These are phyloP conservation scores for Triops cancriformis DNA, from an alignment of 1,140 invertebrate species.

Conservation along the genomic window DNA sequence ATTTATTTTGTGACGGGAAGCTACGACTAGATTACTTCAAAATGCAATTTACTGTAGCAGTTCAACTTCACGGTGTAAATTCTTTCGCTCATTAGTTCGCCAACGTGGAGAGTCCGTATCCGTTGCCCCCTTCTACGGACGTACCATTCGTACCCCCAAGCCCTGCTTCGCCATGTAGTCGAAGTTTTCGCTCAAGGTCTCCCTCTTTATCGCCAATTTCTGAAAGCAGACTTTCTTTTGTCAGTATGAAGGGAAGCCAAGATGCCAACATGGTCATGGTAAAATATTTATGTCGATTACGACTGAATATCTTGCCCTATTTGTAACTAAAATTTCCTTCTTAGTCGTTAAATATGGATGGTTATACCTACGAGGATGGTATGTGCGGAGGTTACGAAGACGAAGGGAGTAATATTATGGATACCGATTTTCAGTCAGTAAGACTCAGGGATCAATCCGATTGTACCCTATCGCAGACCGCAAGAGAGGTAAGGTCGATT, in stretches of 20 bases:
- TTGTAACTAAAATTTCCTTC: background rate
- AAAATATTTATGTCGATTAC: background rate
- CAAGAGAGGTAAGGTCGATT: background rate
- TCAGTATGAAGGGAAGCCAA: background rate
- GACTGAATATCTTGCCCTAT: background rate
- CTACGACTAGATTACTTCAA: too few species aligned
- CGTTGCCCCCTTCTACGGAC: background rate
- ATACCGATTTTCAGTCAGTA: background rate
- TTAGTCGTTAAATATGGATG: background rate
- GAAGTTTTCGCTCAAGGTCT: slow-evolving; percentile 3
- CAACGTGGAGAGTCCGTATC: background rate
- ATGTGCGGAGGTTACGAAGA: background rate
- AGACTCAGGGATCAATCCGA: background rate
- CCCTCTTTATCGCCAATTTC: background rate
- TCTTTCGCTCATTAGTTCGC: background rate
- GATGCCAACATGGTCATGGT: background rate
- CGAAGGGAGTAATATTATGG: background rate
- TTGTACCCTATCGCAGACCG: background rate
- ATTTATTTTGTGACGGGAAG: too few species aligned
- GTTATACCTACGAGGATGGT: background rate
- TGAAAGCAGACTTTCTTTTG: background rate
- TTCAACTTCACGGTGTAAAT: too few species aligned
- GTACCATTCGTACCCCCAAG: background rate
- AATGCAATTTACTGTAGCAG: too few species aligned
- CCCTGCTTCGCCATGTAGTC: background rate